Percentiles rank a stretch among this genome's conserved stretches.
These are phyloP conservation scores for Ectobius pallidus DNA, from an alignment of 2,888 invertebrate genomes.

Conservation along the genomic window DNA sequence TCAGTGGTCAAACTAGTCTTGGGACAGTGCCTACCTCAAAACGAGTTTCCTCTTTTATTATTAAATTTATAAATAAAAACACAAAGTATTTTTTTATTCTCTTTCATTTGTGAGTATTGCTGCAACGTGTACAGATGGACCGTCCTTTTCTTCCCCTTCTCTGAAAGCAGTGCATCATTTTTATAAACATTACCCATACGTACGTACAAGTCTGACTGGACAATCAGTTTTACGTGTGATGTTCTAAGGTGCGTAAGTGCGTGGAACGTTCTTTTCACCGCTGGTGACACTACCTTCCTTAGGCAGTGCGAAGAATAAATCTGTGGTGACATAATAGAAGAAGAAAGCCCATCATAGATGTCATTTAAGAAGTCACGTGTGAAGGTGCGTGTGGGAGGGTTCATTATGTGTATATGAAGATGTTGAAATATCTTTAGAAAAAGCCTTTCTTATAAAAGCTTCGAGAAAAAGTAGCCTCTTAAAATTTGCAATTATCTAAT, in stretches of 20 bases:
- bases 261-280: too few species aligned
- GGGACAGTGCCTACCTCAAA: slow-evolving; percentile 36
- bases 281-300: too few species aligned
- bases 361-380: too few species aligned
- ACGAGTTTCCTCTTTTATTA: slow-evolving; percentile 30
- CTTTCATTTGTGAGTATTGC: slow-evolving; percentile 23
- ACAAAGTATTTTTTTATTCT: not conserved
- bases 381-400: too few species aligned
- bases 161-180: not conserved
- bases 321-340: too few species aligned
- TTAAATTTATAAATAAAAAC: slow-evolving; percentile 26
- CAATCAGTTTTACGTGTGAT: slow-evolving; percentile 6
- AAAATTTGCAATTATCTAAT: too few species aligned
- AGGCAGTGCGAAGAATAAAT: too few species aligned
- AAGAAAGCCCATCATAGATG: too few species aligned
- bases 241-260: slow-evolving; percentile 10
- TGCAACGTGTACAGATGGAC: slow-evolving; percentile 35
- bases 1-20: slow-evolving; percentile 41
- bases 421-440: too few species aligned
- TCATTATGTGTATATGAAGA: too few species aligned
- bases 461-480: too few species aligned
- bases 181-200: slow-evolving; percentile 18
- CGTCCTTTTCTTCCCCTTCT: slow-evolving; percentile 1
- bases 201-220: not conserved
- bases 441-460: too few species aligned